Evolutionary conservation across 2,113 vertebrate genomes (phyloP).

Genomic region (Crotalus helleri): DNA sequence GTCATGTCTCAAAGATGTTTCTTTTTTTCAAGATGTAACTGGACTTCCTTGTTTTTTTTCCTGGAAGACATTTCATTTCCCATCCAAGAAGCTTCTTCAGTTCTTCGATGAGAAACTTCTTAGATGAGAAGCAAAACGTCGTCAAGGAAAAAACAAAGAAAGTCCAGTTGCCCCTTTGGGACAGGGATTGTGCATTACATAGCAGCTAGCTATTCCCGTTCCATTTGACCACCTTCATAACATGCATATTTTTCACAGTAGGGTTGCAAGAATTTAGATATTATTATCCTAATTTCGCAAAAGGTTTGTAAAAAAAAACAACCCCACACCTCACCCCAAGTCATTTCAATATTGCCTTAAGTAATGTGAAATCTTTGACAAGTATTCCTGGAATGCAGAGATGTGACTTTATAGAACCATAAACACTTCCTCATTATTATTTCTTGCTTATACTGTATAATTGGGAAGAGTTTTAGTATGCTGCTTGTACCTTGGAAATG

Average conservation of each 20-base stretch:
- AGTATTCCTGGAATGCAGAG: not conserved
- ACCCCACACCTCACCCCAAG: not conserved
- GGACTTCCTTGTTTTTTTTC: not conserved
- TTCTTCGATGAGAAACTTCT: not conserved
- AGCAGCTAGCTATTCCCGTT: not conserved
- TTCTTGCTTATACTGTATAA: not conserved
- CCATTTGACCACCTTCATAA: not conserved
- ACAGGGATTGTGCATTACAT: not conserved
- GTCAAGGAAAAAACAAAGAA: not conserved
- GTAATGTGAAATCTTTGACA: not conserved
- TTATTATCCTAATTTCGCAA: not conserved
- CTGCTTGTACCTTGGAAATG: not conserved
- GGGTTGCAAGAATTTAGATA: not conserved
- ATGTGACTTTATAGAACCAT: not conserved
- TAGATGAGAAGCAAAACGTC: not conserved
- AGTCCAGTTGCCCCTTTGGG: not conserved
- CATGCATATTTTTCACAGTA: not conserved
- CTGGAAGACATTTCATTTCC: not conserved
- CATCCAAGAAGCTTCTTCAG: not conserved
- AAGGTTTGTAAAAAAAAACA: not conserved
- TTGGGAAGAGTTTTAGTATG: not conserved
- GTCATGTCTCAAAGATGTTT: not conserved
- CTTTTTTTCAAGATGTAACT: not conserved
- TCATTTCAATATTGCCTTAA: not conserved
- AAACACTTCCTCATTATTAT: slow-evolving; percentile 4